These are phyloP conservation scores for Drosophila percnosoma DNA, from an alignment of 2,888 invertebrate genomes.

Conservation along the genomic window DNA sequence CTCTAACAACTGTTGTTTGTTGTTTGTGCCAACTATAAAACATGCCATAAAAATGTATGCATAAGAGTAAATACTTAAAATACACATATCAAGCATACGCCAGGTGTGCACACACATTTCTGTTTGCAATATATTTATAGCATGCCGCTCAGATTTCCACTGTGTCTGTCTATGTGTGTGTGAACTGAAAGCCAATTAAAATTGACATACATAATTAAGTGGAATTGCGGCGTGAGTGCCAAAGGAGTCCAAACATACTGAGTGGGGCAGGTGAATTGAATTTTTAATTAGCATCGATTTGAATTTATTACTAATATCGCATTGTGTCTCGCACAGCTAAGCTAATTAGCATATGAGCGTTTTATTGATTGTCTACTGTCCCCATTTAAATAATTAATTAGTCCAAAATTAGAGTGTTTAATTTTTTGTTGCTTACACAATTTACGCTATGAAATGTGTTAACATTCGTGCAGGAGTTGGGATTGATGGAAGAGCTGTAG, in stretches of 20 bases:
- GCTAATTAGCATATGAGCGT: conserved; percentile 10
- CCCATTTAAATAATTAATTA: conserved; percentile 14
- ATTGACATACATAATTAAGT: conserved; percentile 75
- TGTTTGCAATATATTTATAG: conserved; percentile 64
- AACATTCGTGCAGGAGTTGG: no score
- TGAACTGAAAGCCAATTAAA: conserved; percentile 76
- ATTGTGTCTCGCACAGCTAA: conserved; percentile 9
- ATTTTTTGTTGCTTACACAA: background rate
- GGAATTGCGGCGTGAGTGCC: conserved; percentile 38
- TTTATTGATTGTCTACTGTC: conserved; percentile 11
- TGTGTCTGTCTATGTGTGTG: conserved; percentile 2
- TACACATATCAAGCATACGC: conserved; percentile 52
- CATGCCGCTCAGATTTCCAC: conserved; percentile 44
- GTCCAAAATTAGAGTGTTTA: background rate
- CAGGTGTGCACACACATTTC: conserved; percentile 57
- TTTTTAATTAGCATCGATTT: conserved; percentile 64
- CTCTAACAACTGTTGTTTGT: conserved; percentile 27
- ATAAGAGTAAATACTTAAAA: background rate
- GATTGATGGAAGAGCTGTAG: no score
- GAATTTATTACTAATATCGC: conserved; percentile 36
- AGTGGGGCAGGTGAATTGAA: conserved; percentile 53
- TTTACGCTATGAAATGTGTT: no score
- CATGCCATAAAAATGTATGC: conserved; percentile 21
- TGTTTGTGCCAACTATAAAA: conserved; percentile 21
- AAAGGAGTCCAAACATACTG: conserved; percentile 57